phyloP scores from a whole-genome alignment of 2,113 vertebrate genomes.

The Gopherus evgoodei region DNA sequence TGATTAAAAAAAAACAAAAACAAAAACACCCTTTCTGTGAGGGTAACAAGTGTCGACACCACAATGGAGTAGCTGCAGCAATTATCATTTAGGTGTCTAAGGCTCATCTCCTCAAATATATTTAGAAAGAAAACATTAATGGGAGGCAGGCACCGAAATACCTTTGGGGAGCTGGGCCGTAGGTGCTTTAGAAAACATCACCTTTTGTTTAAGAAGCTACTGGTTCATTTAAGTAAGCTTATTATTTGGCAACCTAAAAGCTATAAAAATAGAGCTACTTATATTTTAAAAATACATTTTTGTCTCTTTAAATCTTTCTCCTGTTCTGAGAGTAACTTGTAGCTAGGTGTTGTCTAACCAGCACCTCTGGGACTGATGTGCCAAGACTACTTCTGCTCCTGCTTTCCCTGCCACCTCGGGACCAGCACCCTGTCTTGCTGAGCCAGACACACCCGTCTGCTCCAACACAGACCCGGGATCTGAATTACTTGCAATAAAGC shows the following conservation, averaged over 20 bases:
- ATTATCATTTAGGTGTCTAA: not conserved
- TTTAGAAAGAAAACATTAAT: not conserved
- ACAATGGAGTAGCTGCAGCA: not conserved
- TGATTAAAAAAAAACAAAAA: not conserved
- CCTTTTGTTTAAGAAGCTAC: not conserved
- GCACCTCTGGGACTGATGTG: not conserved
- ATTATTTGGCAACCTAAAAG: constrained; percentile 18
- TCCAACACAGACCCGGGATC: no score
- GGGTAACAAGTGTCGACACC: not conserved
- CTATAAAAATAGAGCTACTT: not conserved
- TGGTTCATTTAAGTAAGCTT: constrained; percentile 2
- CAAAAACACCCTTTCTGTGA: not conserved
- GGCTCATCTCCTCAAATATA: not conserved
- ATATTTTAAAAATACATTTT: not conserved
- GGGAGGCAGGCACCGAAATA: not conserved
- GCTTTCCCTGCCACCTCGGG: no score
- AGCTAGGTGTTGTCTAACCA: not conserved
- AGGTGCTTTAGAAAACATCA: not conserved
- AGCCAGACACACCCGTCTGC: no score
- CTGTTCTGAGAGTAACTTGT: not conserved
- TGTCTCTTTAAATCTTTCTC: not conserved
- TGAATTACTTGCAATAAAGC: no score
- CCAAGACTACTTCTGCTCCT: no score
- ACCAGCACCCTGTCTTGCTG: no score
- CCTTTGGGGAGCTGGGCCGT: not conserved